Base-by-base conservation (phyloP, 2,113 vertebrate genomes). In the Isurus oxyrinchus region DNA sequence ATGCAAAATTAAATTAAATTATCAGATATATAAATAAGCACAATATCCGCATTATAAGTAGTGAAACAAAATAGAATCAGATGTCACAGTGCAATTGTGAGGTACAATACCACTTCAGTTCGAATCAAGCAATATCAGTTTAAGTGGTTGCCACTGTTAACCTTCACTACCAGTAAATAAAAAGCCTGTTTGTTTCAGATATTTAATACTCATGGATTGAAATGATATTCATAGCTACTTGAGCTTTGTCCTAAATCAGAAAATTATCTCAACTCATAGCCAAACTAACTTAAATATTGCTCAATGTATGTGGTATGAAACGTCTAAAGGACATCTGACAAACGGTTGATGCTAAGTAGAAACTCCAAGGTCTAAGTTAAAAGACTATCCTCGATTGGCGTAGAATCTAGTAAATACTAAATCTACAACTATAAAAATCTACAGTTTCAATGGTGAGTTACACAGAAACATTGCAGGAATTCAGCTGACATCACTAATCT, bases 1-100 rank as follows among this genome's bases (percentile, higher is more conserved):
- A 96, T 97, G 96, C 44, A 95, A 90, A 57, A 57, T 86, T 86
- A 49, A 23, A 76, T 23, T 40, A 84, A 19, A 19, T 40, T 21
- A 84, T 84, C 49, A 84, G 40, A 44, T 84, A 84, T 84, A 76
- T 6, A 44, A 21, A 84, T 72, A 44, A 84, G 40, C 40, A 84
- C 40, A 49, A 84, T 49, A 84, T 21, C 81, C n/a, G 19, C n/a
- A 40, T 44, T 19, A 84, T 84, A 13, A 84, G 14, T 40, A 84
- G n/a, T 84, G n/a, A 19, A 40, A 4, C 44, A 1, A 3, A 84
- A 84, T 40, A 40, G 11, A 84, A 44, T 0, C 79, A 84, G n/a
- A 84, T 84, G 2, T 84, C n/a, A 40, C 14, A 66, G 63, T 66
- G 16, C 16, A 66, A 21, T 16, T 66, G 16, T 66, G 16, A 21